Evolutionary conservation across 2,888 invertebrate genomes (phyloP).

Genomic region (Lasioglossum oenotherae): DNA sequence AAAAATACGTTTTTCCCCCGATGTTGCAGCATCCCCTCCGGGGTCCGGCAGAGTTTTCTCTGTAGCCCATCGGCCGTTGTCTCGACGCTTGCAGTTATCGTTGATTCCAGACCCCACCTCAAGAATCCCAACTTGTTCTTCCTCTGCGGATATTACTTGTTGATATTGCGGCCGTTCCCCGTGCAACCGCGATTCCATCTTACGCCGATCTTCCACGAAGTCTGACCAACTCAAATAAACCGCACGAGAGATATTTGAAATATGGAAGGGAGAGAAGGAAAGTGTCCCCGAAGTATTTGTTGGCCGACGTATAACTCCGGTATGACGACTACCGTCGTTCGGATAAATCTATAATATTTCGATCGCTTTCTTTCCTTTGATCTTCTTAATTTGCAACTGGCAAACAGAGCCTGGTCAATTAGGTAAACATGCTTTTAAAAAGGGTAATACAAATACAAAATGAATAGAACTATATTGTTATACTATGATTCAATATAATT

Average conservation of each 20-base stretch:
- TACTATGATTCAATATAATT: too few relatives aligned
- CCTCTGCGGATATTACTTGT: conserved; percentile 45
- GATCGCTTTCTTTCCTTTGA: too few relatives aligned
- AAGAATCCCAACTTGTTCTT: conserved; percentile 1
- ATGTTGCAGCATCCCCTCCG: neutral
- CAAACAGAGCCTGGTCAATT: too few relatives aligned
- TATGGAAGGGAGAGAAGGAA: neutral
- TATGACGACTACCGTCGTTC: too few relatives aligned
- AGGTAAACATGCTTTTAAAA: too few relatives aligned
- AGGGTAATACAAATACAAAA: too few relatives aligned
- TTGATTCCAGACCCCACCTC: neutral
- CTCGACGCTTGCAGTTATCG: conserved; percentile 34
- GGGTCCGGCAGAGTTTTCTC: neutral
- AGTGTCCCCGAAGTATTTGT: neutral
- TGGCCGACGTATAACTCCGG: neutral
- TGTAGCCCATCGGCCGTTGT: conserved; percentile 13
- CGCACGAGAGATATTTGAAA: neutral
- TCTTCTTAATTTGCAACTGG: too few relatives aligned
- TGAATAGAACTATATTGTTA: too few relatives aligned
- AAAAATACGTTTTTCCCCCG: conserved; percentile 1
- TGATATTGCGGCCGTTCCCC: conserved; percentile 28
- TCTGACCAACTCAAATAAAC: conserved; percentile 2
- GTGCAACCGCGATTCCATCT: conserved; percentile 5
- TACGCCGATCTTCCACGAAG: neutral
- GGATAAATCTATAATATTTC: too few relatives aligned